Conservation (phyloP, 2,113 vertebrate genomes). For the Eulemur macaco region DNA sequence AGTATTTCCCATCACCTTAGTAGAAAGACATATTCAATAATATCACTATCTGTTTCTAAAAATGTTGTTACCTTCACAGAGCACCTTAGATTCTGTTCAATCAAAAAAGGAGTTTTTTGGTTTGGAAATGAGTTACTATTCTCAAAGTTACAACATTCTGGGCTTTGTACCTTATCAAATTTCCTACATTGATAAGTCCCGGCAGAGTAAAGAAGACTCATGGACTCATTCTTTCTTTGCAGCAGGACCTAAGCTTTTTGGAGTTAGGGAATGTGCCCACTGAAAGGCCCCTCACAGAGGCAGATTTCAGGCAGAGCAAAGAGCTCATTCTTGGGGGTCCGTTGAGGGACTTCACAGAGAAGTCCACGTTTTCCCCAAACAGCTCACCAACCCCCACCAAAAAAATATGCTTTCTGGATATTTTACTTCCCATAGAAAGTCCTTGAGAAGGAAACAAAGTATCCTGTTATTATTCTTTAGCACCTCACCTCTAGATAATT, state of each 20-base stretch:
- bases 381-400: neutral
- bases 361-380: neutral
- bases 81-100: neutral
- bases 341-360: neutral
- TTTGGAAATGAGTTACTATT: slow-evolving; percentile 4
- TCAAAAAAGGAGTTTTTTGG: neutral
- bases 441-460: neutral
- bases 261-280: accelerated
- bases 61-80: neutral
- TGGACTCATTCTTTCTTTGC: neutral
- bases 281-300: accelerated
- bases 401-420: neutral
- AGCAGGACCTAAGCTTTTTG: neutral
- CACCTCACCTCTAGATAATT: neutral
- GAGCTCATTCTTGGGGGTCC: neutral
- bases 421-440: neutral
- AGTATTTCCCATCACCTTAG: neutral
- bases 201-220: neutral
- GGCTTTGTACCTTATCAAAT: neutral
- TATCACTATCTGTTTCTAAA: neutral
- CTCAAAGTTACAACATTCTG: neutral
- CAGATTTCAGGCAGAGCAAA: neutral
- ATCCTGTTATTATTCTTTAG: neutral
- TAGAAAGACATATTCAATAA: neutral
- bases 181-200: neutral